phyloP scores from a whole-genome alignment of 2,113 vertebrate species.

The Crotalus viridis region DNA sequence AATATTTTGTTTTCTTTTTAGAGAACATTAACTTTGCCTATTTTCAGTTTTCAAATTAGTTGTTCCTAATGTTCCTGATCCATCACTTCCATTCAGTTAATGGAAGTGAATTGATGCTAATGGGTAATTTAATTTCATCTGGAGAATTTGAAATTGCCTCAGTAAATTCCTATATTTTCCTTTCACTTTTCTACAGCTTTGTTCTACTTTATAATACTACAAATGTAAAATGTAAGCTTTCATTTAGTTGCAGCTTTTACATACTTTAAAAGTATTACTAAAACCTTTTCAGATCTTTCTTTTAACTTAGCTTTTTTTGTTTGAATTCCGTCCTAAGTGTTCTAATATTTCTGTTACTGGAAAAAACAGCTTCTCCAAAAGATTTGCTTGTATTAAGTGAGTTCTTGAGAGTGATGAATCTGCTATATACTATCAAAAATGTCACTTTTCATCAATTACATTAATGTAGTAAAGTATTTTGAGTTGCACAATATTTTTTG shows the following conservation, averaged over 20 bases:
- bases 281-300: conserved; percentile 40
- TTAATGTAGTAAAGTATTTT: conserved; percentile 40
- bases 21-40: not conserved
- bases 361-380: conserved; percentile 17
- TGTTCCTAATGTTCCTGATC: conserved; percentile 16
- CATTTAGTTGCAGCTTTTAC: conserved; percentile 48
- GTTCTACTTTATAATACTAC: conserved; percentile 35
- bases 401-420: conserved; percentile 31
- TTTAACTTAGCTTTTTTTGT: conserved; percentile 38
- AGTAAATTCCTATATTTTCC: conserved; percentile 40
- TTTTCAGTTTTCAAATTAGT: conserved; percentile 9
- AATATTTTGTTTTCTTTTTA: conserved; percentile 3
- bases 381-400: conserved; percentile 12
- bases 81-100: not conserved
- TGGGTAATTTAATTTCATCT: conserved; percentile 6
- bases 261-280: conserved; percentile 34
- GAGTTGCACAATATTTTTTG: conserved; percentile 19
- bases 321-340: conserved; percentile 31
- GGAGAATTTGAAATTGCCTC: conserved; percentile 45
- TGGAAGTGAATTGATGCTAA: conserved; percentile 15
- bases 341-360: conserved; percentile 27
- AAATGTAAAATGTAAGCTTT: conserved; percentile 49
- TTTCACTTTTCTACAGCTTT: conserved; percentile 44
- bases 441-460: conserved; percentile 13
- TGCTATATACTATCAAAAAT: not conserved